Percentiles rank a stretch among this genome's conserved stretches.
These are phyloP conservation scores for Blennius ocellaris DNA, from an alignment of 2,113 vertebrate genomes.

Conservation along the genomic window DNA sequence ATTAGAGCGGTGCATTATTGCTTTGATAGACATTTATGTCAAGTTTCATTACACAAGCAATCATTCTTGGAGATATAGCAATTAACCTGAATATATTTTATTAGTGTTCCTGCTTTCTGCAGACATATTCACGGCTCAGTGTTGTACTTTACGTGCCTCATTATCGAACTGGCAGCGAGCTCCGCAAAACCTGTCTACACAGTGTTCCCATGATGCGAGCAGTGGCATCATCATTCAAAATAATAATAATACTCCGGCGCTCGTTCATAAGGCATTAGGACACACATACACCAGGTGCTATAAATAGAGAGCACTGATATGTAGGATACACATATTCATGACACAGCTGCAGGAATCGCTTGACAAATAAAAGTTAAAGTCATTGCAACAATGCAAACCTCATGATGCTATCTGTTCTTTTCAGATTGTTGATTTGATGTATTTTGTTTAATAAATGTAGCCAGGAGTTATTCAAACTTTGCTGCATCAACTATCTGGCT, in stretches of 20 bases:
- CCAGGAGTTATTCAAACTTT: no score
- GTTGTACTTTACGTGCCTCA: conserved; percentile 5
- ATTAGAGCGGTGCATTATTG: conserved; percentile 9
- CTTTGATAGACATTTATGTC: conserved; percentile 20
- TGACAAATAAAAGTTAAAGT: no score
- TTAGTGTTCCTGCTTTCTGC: conserved; percentile 22
- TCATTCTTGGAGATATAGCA: conserved; percentile 38
- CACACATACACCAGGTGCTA: not conserved
- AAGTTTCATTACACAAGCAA: conserved; percentile 52
- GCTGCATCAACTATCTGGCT: no score
- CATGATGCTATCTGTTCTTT: no score
- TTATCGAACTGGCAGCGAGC: conserved; percentile 8
- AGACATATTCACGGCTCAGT: conserved; percentile 4
- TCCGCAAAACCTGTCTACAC: conserved; percentile 3
- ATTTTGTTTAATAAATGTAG: no score
- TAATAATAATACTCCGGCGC: conserved; percentile 45
- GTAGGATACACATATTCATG: not conserved
- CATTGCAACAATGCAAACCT: no score
- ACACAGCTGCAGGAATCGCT: conserved; percentile 20
- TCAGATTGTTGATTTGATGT: no score
- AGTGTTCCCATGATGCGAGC: conserved; percentile 14
- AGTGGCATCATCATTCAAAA: conserved; percentile 27
- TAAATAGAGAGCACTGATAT: no score
- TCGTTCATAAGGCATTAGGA: conserved; percentile 47
- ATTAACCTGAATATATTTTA: conserved; percentile 29